Conservation (phyloP, 2,113 vertebrate species). For the Megatriorchis doriae region DNA sequence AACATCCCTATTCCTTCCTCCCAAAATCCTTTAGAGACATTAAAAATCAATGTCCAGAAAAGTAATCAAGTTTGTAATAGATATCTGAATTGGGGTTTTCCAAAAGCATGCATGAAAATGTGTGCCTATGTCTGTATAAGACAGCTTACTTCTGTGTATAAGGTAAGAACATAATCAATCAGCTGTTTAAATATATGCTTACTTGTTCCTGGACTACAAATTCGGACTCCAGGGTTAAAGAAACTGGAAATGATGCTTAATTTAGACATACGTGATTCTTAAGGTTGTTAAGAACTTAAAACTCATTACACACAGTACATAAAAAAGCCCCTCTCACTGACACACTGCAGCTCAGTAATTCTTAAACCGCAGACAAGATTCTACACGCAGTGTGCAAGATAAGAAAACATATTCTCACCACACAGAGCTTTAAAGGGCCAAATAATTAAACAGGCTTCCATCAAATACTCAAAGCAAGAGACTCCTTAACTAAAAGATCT, state of each 20-base stretch:
- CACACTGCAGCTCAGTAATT: background rate
- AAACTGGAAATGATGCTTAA: background rate
- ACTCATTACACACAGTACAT: background rate
- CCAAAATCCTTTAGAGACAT: background rate
- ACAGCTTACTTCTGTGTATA: background rate
- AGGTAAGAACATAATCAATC: background rate
- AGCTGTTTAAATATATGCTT: background rate
- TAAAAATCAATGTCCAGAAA: background rate
- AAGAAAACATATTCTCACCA: background rate
- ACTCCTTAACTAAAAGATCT: background rate
- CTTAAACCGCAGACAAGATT: background rate
- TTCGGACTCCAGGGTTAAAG: background rate
- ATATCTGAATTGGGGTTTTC: background rate
- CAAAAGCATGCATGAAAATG: background rate
- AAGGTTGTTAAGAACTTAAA: background rate
- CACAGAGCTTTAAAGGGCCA: background rate
- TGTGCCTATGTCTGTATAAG: background rate
- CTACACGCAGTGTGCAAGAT: background rate
- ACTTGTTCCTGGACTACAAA: background rate
- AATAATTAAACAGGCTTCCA: background rate
- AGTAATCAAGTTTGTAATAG: background rate
- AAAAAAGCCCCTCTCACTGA: background rate
- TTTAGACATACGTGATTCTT: background rate
- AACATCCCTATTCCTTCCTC: background rate
- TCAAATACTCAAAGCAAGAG: background rate